Percentiles rank a stretch among this genome's conserved stretches.
Evolutionary conservation across 2,113 vertebrate genomes (phyloP).

Genomic region (Tachysurus vachellii): DNA sequence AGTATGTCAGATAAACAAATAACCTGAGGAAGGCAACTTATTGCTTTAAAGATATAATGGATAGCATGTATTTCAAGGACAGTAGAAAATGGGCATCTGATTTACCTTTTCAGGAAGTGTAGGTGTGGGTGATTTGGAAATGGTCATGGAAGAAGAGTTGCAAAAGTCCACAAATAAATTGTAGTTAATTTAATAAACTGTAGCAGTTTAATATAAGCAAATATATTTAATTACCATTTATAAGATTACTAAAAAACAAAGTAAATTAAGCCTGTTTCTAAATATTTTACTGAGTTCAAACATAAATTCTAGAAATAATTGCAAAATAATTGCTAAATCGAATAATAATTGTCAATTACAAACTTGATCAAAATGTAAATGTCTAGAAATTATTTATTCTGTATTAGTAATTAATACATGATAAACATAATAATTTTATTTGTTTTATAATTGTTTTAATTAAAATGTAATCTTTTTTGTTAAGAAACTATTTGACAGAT

Average conservation of each 20-base stretch:
- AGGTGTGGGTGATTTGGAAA: neutral
- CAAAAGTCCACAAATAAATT: neutral
- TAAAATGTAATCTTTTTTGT: neutral
- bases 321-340: neutral
- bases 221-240: neutral
- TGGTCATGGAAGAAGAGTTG: neutral
- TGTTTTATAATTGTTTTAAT: neutral
- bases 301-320: neutral
- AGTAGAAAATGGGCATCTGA: constrained; percentile 3
- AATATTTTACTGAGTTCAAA: neutral
- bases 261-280: neutral
- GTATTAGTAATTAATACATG: neutral
- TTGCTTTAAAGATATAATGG: constrained; percentile 16
- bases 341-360: neutral
- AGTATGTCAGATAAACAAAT: constrained; percentile 39
- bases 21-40: neutral
- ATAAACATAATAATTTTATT: neutral
- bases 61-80: constrained; percentile 31
- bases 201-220: neutral
- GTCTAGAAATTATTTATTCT: neutral
- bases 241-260: neutral
- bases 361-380: neutral
- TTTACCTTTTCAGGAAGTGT: constrained; percentile 26
- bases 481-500: neutral
- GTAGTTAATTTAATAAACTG: no score